Base-by-base conservation (phyloP, 2,888 invertebrate genomes). In the Electrophaes corylata region DNA sequence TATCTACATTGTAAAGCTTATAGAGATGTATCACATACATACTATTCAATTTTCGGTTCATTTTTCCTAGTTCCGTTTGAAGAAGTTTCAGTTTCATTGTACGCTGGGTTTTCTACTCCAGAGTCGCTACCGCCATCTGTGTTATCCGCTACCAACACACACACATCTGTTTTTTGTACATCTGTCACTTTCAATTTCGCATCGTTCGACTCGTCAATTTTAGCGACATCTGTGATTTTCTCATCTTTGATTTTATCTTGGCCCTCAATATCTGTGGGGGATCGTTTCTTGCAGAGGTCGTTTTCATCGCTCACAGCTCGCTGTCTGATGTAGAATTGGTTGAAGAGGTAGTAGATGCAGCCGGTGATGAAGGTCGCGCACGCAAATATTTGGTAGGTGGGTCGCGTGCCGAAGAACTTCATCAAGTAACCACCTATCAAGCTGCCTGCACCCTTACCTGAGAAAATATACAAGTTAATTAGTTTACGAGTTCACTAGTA, bases 391-490 rank as follows among this genome's bases (percentile, higher is more conserved):
- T 94, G 94, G 75, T 95, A 96, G 0, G 96, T 96, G 0, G 93
- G 92, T 51, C 96, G 89, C 4, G 95, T 95, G 6, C 96, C 96
- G 67, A 95, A 93, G 63, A 91, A 92, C 75, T 95, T 94, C 92
- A 96, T 96, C 52, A 95, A 80, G 76, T 95, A 95, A 10, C 96
- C 96, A 11, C 96, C 96, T 49, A 95, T 92, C 54, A 96, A 83
- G 79, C 96, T 95, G 41, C 96, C 96, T 4, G 95, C 88, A 31
- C 96, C 96, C 81, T 95, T 95, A 49, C 96, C 95, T 96, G 80
- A 11, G 86, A 60, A 37, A 37, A 10, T 10, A 37, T 6, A 37
- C 5, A 8, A 6, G 10, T n/a, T n/a, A n/a, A n/a, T n/a, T n/a
- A n/a, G n/a, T n/a, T n/a, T n/a, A n/a, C n/a, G n/a, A n/a, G n/a